A percentile compares a stretch with the other conserved stretches of the same genome.
phyloP scores from a whole-genome alignment of 2,113 vertebrate genomes.

The Phalacrocorax carbo region DNA sequence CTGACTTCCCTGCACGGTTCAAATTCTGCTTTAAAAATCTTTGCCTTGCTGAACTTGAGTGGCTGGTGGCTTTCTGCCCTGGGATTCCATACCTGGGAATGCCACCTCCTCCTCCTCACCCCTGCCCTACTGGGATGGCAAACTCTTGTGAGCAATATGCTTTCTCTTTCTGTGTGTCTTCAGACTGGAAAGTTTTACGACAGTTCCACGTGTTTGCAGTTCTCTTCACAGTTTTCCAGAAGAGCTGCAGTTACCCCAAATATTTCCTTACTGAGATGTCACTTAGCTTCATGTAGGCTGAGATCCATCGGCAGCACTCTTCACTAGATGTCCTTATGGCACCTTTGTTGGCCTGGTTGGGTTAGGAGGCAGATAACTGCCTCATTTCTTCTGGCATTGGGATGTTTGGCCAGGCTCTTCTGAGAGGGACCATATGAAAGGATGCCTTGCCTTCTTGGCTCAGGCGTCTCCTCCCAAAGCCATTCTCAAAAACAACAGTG shows the following conservation, averaged over 20 bases:
- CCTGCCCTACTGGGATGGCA: neutral
- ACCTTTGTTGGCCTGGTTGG: neutral
- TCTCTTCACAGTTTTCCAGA: neutral
- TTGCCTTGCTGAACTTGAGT: neutral
- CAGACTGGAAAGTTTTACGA: neutral
- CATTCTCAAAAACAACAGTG: neutral
- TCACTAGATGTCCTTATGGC: rapidly evolving
- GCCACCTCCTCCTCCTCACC: neutral
- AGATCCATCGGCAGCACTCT: neutral
- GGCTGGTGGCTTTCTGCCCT: neutral
- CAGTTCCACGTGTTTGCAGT: neutral
- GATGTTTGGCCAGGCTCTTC: neutral
- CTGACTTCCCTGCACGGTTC: neutral
- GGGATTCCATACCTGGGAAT: neutral
- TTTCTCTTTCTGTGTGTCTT: neutral
- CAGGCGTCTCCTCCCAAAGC: neutral
- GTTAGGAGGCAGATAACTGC: rapidly evolving
- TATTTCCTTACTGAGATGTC: neutral
- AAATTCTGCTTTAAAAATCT: neutral
- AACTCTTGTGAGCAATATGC: neutral
- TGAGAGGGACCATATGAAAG: neutral
- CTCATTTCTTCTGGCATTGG: neutral
- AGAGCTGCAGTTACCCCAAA: neutral
- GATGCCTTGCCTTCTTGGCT: neutral
- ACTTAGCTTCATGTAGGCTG: neutral